A percentile compares a stretch with the other conserved stretches of the same genome.
Conservation (phyloP, 2,113 vertebrate species). For the Lepidothrix coronata region DNA sequence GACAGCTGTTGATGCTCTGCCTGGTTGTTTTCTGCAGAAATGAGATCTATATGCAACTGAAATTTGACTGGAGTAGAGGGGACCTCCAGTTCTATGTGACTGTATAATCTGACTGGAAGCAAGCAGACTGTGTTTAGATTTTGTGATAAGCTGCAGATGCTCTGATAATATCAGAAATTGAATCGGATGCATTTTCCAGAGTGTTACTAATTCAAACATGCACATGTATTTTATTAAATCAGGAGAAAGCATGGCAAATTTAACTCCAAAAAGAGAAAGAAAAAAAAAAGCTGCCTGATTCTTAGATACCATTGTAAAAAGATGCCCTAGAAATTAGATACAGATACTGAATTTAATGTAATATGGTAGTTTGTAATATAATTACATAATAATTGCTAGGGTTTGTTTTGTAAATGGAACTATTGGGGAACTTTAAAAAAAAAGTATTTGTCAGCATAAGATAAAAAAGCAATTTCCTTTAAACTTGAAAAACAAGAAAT, state of each 20-base stretch:
- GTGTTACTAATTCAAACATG: not conserved
- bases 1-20: not conserved
- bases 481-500: slow-evolving; percentile 14
- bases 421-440: not conserved
- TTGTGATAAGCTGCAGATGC: not conserved
- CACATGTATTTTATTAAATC: not conserved
- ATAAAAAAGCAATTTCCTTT: slow-evolving; percentile 28
- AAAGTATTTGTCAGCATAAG: not conserved
- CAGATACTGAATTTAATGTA: not conserved
- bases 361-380: not conserved
- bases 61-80: not conserved
- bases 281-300: not conserved
- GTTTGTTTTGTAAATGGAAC: slow-evolving; percentile 1
- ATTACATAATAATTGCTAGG: not conserved
- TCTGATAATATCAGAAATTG: not conserved
- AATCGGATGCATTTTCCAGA: not conserved
- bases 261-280: not conserved
- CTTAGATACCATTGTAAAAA: not conserved
- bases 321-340: not conserved
- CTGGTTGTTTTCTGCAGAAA: not conserved
- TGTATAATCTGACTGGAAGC: not conserved
- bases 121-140: not conserved
- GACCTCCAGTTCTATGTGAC: not conserved
- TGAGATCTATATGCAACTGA: not conserved
- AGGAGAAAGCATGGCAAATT: not conserved